Evolutionary conservation across 2,888 invertebrate genomes (phyloP).

Genomic region (Salticus scenicus): DNA sequence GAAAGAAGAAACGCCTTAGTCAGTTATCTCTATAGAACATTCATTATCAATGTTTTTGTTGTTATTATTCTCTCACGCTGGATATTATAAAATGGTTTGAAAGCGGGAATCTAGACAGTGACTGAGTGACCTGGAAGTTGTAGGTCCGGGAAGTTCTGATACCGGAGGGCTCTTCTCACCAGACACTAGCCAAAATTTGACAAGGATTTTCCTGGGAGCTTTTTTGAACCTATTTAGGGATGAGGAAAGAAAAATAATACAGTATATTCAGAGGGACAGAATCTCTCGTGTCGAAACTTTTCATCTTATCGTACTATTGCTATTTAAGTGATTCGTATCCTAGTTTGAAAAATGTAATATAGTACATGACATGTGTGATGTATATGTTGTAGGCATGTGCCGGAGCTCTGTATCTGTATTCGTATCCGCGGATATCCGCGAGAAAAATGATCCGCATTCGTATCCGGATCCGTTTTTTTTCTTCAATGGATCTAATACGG

Average conservation of each 20-base stretch:
- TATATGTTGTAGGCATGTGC: too few relatives aligned
- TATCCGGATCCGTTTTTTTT: too few relatives aligned
- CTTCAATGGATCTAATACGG: too few relatives aligned
- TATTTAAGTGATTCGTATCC: too few relatives aligned
- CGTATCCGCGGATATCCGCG: too few relatives aligned
- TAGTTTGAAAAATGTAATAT: too few relatives aligned
- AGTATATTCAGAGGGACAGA: not conserved
- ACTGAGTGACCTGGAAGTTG: constrained; percentile 47
- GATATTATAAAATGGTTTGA: constrained; percentile 21
- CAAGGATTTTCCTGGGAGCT: constrained; percentile 14
- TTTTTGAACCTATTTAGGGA: constrained; percentile 5
- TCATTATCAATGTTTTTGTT: constrained; percentile 30
- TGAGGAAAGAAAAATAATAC: not conserved
- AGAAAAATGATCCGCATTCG: too few relatives aligned
- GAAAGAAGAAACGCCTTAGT: constrained; percentile 30
- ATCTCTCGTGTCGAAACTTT: not conserved
- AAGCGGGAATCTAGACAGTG: constrained; percentile 31
- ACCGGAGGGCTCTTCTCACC: constrained; percentile 27
- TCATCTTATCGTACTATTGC: constrained; percentile 20
- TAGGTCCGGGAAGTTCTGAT: constrained; percentile 54
- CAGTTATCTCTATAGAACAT: constrained; percentile 41
- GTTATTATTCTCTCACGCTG: constrained; percentile 12
- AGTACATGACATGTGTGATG: too few relatives aligned
- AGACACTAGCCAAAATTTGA: constrained; percentile 23
- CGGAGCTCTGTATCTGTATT: too few relatives aligned